Evolutionary conservation across 2,888 invertebrate genomes (phyloP).

Genomic region (Pomacea canaliculata): DNA sequence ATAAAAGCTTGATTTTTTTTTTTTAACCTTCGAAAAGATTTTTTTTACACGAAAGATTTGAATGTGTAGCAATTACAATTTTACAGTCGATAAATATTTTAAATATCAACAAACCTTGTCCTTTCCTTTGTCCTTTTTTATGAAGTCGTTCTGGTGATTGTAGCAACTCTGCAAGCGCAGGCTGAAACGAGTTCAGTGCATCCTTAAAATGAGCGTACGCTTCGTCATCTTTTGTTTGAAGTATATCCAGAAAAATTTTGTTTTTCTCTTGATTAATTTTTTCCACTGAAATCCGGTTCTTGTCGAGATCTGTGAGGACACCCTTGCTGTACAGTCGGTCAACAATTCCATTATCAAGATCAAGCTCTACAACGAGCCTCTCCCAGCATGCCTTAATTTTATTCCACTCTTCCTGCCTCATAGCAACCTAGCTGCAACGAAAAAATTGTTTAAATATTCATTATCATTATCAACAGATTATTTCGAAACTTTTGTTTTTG

Average conservation of each 20-base stretch:
- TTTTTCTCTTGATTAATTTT: not conserved
- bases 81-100: not conserved
- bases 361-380: conserved; percentile 6
- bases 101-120: not conserved
- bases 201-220: not conserved
- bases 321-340: not conserved
- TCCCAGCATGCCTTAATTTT: conserved; percentile 4
- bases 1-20: no score
- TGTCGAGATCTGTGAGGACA: conserved; percentile 2
- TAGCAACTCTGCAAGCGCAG: not conserved
- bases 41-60: no score
- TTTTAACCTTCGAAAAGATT: no score
- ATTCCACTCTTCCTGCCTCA: conserved; percentile 2
- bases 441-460: no score
- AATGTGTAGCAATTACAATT: no score
- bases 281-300: not conserved
- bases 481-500: no score
- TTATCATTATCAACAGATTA: no score
- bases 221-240: conserved; percentile 15
- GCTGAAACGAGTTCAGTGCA: not conserved
- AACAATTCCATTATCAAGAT: not conserved
- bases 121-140: not conserved
- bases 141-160: not conserved
- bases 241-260: conserved; percentile 5
- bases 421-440: not conserved